Conservation (phyloP, 2,113 vertebrate species). For the Ageneiosus marmoratus region DNA sequence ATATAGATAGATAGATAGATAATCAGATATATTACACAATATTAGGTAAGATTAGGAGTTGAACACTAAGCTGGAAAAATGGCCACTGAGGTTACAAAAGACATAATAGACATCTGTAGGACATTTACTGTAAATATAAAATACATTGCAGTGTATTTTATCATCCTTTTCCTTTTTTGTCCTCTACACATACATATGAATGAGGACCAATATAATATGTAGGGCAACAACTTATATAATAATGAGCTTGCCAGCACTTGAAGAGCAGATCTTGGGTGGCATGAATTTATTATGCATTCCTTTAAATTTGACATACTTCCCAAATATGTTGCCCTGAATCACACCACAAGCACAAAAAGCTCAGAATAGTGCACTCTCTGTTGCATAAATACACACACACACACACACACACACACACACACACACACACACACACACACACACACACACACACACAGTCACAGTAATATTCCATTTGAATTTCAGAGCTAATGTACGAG, state of each 20-base stretch:
- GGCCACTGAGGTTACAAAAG: background rate
- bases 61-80: background rate
- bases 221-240: constrained; percentile 47
- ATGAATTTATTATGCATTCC: constrained; percentile 37
- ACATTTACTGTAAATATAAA: constrained; percentile 33
- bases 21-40: background rate
- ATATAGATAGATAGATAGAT: too few species aligned
- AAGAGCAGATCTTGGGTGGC: constrained; percentile 31
- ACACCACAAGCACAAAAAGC: constrained; percentile 29
- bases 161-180: background rate
- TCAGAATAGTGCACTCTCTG: constrained; percentile 39
- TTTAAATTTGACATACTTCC: constrained; percentile 48
- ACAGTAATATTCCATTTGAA: constrained; percentile 68
- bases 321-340: constrained; percentile 53
- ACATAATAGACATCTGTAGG: background rate
- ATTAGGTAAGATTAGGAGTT: background rate
- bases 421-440: constrained; percentile 43
- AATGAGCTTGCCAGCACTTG: constrained; percentile 32
- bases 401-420: constrained; percentile 48
- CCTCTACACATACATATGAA: constrained; percentile 15
- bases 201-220: constrained; percentile 46
- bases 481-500: constrained; percentile 72
- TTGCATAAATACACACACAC: constrained; percentile 48
- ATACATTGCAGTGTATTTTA: constrained; percentile 34
- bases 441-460: constrained; percentile 44